Evolutionary conservation across 2,888 invertebrate species (phyloP).

Genomic region (Lampropteryx suffumata): DNA sequence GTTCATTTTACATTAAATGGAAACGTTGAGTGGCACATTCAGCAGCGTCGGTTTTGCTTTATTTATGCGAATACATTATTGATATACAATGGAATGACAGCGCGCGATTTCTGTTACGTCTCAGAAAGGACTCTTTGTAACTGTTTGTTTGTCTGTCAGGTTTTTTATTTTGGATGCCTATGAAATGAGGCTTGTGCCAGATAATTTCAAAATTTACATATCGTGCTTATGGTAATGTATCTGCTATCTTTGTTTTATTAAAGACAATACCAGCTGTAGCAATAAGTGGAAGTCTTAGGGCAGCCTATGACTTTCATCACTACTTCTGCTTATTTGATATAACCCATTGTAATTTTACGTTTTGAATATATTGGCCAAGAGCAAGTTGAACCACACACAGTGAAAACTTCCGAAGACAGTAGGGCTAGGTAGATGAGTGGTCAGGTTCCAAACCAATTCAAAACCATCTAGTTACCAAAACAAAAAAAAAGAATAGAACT

Average conservation of each 20-base stretch:
- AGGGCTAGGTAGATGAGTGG: no score
- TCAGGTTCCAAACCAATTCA: no score
- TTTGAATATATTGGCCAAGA: no score
- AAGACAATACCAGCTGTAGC: background rate
- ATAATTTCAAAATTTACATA: conserved; percentile 12
- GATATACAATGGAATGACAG: conserved; percentile 73
- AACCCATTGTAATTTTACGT: background rate
- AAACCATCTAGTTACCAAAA: no score
- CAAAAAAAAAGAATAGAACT: no score
- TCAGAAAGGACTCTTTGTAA: conserved; percentile 47
- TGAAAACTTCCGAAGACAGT: no score
- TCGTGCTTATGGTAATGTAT: background rate
- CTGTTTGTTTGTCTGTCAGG: conserved; percentile 41
- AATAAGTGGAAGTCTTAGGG: no score
- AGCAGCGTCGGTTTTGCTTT: conserved; percentile 62
- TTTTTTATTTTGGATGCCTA: conserved; percentile 34
- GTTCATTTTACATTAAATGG: conserved; percentile 3
- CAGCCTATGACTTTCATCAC: no score
- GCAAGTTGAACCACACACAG: no score
- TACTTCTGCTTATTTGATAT: no score
- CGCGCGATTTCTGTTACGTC: conserved; percentile 50
- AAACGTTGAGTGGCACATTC: background rate
- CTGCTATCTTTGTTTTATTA: background rate
- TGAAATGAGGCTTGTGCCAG: conserved; percentile 16
- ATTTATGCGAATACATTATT: conserved; percentile 64